Percentiles rank a stretch among this genome's conserved stretches.
Conservation (phyloP, 2,888 invertebrate species). For the Tinea pellionella region DNA sequence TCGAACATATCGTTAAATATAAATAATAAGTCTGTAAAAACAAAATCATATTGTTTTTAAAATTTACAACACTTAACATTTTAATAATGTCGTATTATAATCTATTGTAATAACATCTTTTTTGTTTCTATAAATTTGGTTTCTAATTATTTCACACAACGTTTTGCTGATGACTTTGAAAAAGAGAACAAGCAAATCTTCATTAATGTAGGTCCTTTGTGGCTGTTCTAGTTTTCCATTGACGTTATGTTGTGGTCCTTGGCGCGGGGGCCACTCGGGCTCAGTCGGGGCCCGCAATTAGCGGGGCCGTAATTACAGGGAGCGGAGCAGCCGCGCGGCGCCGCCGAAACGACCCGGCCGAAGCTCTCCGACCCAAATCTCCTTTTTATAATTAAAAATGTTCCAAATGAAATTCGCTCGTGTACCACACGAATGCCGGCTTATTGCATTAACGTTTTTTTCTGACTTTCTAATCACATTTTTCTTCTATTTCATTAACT, state of each 20-base stretch:
- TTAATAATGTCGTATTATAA: too few relatives aligned
- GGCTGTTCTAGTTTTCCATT: conserved; percentile 9
- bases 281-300: conserved; percentile 61
- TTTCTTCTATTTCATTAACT: conserved; percentile 8
- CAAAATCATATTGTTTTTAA: too few relatives aligned
- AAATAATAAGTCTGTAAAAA: too few relatives aligned
- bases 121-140: too few relatives aligned
- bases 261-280: conserved; percentile 32
- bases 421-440: conserved; percentile 42
- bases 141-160: too few relatives aligned
- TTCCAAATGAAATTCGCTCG: conserved; percentile 69
- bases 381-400: conserved; percentile 64
- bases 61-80: too few relatives aligned
- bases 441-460: conserved; percentile 67
- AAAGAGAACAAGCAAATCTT: neutral
- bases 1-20: too few relatives aligned
- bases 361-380: conserved; percentile 40
- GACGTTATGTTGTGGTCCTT: conserved; percentile 16
- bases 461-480: conserved; percentile 52
- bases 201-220: neutral
- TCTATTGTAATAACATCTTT: too few relatives aligned
- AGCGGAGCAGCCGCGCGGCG: conserved; percentile 50
- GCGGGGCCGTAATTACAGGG: conserved; percentile 67
- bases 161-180: too few relatives aligned
- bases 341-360: conserved; percentile 48